Evolutionary conservation across 2,797 vertebrate genomes (phyloP).

Genomic region (Betta splendens): DNA sequence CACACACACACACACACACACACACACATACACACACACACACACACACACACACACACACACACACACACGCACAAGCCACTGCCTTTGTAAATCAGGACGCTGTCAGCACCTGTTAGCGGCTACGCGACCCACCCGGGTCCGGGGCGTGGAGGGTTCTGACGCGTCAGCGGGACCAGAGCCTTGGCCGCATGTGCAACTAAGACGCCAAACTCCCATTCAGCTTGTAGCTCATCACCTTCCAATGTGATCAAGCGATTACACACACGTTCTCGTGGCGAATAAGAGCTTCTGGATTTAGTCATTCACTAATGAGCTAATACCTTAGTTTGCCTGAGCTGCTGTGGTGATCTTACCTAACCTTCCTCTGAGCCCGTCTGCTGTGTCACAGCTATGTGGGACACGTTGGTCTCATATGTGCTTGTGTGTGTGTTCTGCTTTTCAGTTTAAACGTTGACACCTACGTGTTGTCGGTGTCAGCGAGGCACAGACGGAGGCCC

Average conservation of each 20-base stretch:
- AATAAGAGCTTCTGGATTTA: slow-evolving; percentile 31
- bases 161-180: neutral
- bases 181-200: neutral
- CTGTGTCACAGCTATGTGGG: slow-evolving; percentile 1
- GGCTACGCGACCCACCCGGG: slow-evolving; percentile 52
- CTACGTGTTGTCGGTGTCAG: slow-evolving; percentile 30
- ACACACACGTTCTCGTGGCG: slow-evolving; percentile 8
- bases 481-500: slow-evolving; percentile 25
- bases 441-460: slow-evolving; percentile 33
- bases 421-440: slow-evolving; percentile 8
- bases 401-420: neutral
- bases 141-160: no score
- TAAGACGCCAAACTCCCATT: neutral
- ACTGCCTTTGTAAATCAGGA: slow-evolving; percentile 50
- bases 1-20: no score
- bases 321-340: slow-evolving; percentile 11
- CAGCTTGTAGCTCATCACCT: slow-evolving; percentile 1
- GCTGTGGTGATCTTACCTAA: slow-evolving; percentile 27
- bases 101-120: slow-evolving; percentile 19
- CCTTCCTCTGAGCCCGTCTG: slow-evolving; percentile 13
- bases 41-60: no score
- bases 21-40: no score
- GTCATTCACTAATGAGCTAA: slow-evolving; percentile 14
- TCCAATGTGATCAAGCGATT: slow-evolving; percentile 29
- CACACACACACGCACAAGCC: neutral